phyloP scores from a whole-genome alignment of 1,140 invertebrate genomes.

The Eupeodes corollae region DNA sequence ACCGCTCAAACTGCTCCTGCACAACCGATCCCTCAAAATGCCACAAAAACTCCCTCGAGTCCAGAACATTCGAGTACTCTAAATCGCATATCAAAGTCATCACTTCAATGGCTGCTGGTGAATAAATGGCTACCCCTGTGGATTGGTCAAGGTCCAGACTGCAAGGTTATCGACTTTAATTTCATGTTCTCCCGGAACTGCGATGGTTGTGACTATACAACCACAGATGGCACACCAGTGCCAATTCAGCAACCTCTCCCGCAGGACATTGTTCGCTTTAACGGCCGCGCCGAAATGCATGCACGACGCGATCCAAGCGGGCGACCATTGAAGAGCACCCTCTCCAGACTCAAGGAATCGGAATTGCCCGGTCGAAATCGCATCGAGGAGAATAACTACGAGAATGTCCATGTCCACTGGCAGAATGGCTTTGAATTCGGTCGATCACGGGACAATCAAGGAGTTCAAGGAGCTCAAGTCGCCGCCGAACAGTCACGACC shows the following conservation, averaged over 20 bases:
- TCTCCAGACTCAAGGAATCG: slow-evolving; percentile 21
- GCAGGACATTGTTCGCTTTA: slow-evolving; percentile 32
- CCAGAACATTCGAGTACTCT: slow-evolving; percentile 18
- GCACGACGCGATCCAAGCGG: slow-evolving; percentile 1
- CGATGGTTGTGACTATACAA: slow-evolving; percentile 26
- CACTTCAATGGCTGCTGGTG: slow-evolving; percentile 44
- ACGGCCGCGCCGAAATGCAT: slow-evolving; percentile 17
- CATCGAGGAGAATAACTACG: slow-evolving; percentile 32
- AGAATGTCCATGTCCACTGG: slow-evolving; percentile 36
- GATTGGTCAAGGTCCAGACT: slow-evolving; percentile 45
- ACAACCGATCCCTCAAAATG: neutral
- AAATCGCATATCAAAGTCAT: slow-evolving; percentile 45
- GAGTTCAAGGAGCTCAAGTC: slow-evolving; percentile 7
- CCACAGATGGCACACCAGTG: slow-evolving; percentile 18
- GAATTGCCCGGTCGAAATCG: slow-evolving; percentile 5
- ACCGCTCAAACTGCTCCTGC: neutral
- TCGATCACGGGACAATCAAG: slow-evolving; percentile 26
- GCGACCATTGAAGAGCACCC: slow-evolving; percentile 27
- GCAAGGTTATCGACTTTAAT: slow-evolving; percentile 45
- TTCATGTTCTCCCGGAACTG: slow-evolving; percentile 38
- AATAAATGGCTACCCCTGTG: slow-evolving; percentile 48
- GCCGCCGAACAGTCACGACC: slow-evolving; percentile 14
- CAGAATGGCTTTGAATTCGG: slow-evolving; percentile 36
- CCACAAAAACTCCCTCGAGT: slow-evolving; percentile 5
- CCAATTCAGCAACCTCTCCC: slow-evolving; percentile 23